Conservation (phyloP, 2,797 vertebrate species). For the Dallia pectoralis region DNA sequence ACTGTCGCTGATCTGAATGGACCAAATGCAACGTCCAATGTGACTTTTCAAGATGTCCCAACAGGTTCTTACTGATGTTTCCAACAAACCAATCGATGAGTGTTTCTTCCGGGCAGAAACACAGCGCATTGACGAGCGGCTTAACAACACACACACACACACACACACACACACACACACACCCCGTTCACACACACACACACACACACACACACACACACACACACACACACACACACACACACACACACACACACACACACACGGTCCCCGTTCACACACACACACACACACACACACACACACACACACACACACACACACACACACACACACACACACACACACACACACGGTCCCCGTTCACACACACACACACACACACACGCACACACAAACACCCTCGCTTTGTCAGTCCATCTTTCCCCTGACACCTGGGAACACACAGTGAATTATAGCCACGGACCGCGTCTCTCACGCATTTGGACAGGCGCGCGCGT, state of each 20-base stretch:
- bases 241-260: too few relatives aligned
- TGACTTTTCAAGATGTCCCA: constrained; percentile 44
- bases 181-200: background rate
- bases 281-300: constrained; percentile 7
- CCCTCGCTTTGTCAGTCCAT: background rate
- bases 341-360: background rate
- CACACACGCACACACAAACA: constrained; percentile 6
- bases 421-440: background rate
- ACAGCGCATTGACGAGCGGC: background rate
- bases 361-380: constrained; percentile 2
- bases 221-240: constrained; percentile 13
- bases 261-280: background rate
- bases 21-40: constrained; percentile 47
- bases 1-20: constrained; percentile 31
- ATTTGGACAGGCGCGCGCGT: too few relatives aligned
- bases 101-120: constrained; percentile 30
- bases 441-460: background rate
- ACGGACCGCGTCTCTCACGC: too few relatives aligned
- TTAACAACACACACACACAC: constrained; percentile 5
- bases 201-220: constrained; percentile 1
- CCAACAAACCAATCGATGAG: constrained; percentile 48
- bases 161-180: background rate
- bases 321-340: constrained; percentile 8
- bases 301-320: constrained; percentile 8
- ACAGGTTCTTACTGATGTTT: constrained; percentile 37